A percentile compares a stretch with the other conserved stretches of the same genome.
These are phyloP conservation scores for Pluvialis apricaria DNA, from an alignment of 2,113 vertebrate species.

Conservation along the genomic window DNA sequence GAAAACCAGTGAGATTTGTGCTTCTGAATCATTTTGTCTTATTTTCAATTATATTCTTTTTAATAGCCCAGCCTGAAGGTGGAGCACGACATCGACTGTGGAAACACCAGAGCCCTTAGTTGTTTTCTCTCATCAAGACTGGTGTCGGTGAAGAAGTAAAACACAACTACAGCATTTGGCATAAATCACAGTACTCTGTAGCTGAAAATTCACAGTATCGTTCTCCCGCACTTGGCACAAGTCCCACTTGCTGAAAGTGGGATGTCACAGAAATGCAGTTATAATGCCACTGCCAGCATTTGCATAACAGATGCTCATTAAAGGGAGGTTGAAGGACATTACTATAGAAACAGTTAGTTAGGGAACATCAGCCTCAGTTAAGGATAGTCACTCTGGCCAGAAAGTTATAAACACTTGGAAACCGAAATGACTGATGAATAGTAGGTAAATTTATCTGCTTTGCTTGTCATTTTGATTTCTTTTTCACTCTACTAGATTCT, in stretches of 20 bases:
- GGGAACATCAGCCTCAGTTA: background rate
- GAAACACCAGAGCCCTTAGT: background rate
- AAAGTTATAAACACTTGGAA: slow-evolving; percentile 4
- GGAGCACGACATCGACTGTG: background rate
- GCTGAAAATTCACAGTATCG: background rate
- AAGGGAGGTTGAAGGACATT: background rate
- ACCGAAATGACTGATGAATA: background rate
- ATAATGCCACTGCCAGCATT: background rate
- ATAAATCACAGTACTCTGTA: background rate
- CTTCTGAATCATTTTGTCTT: background rate
- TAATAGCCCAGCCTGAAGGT: background rate
- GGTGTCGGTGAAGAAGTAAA: background rate
- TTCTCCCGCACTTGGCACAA: background rate
- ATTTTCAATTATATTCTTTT: background rate
- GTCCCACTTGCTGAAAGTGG: background rate
- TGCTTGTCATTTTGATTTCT: background rate
- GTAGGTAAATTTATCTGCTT: background rate
- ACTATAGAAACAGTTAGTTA: slow-evolving; percentile 13
- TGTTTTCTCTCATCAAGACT: background rate
- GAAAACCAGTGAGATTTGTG: background rate
- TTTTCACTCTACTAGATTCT: background rate
- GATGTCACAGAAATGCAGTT: background rate
- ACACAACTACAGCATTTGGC: background rate
- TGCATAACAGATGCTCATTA: background rate
- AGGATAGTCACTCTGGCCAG: background rate